Evolutionary conservation across 2,113 vertebrate genomes (phyloP).

Genomic region (Ramphastos sulfuratus): DNA sequence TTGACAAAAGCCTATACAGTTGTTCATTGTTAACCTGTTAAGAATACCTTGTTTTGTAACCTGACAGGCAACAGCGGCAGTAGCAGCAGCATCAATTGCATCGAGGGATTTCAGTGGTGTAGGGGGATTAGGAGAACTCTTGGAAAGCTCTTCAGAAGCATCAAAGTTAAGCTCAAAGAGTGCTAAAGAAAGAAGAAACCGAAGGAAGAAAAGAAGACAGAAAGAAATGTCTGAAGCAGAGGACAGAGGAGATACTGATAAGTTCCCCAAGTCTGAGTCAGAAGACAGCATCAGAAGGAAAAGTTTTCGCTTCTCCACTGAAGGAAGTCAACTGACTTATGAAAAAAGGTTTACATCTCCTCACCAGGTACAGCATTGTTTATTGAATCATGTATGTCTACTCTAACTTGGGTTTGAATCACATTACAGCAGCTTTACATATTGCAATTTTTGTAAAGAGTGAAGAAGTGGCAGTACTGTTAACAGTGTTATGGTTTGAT

Average conservation of each 20-base stretch:
- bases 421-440: not conserved
- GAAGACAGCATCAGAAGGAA: conserved; percentile 85
- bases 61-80: conserved; percentile 77
- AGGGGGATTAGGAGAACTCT: conserved; percentile 79
- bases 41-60: conserved; percentile 41
- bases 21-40: not conserved
- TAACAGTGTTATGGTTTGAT: not conserved
- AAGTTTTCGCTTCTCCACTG: conserved; percentile 82
- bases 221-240: conserved; percentile 78
- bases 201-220: conserved; percentile 86
- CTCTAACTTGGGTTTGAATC: not conserved
- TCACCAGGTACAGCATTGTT: conserved; percentile 84
- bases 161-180: conserved; percentile 98
- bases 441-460: not conserved
- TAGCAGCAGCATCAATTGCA: conserved; percentile 79
- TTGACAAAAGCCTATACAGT: not conserved
- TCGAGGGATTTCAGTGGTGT: conserved; percentile 82
- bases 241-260: conserved; percentile 77
- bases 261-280: conserved; percentile 84
- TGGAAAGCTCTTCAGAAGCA: conserved; percentile 88
- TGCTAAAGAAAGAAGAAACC: conserved; percentile 95
- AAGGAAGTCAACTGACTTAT: conserved; percentile 83
- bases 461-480: not conserved
- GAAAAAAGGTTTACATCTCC: conserved; percentile 87
- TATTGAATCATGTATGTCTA: not conserved